Base-by-base conservation (phyloP, 2,113 vertebrate genomes). In the Microcebus tavaratra region DNA sequence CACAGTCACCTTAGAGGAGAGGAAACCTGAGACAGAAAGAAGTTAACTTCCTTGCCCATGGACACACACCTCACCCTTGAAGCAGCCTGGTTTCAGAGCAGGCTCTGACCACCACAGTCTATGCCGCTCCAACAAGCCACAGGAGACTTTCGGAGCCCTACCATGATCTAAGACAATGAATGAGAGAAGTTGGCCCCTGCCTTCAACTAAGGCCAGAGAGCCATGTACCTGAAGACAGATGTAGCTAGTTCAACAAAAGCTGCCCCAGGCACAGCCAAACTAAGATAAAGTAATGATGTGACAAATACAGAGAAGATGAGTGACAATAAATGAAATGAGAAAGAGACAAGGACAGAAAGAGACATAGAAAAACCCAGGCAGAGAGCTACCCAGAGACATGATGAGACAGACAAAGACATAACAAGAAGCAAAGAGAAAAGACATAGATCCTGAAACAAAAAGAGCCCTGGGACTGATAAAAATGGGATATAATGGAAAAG, bases 401-500 rank as follows among this genome's bases (percentile, higher is more conserved):
- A 21, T n/a, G 15, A 73, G 48, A 53, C 18, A 13, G n/a, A n/a
- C 17, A 61, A 34, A 70, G 42, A 61, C 13, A 57, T 34, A 63
- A 48, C 2, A 42, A 42, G 21, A n/a, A 12, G 55, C 27, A 61
- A 12, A 3, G 3, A n/a, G 68, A 39, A 67, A 89, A 59, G 5
- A 59, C 21, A 18, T 45, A 53, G 13, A 17, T 48, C 45, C n/a
- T 2, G 9, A 75, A 48, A 48, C 18, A 12, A n/a, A 67, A 10
- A 20, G 3, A 10, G 29, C 1, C 31, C 45, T 17, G 1, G 29
- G 17, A 2, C 92, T n/a, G 20, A 34, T 31, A 57, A 39, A 84
- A 57, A 11, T 0, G 6, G 23, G 1, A 34, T 5, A 3, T 1
- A 13, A 29, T 0, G 4, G 8, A 53, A 42, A 72, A 73, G 15